Base-by-base conservation (phyloP, 2,888 invertebrate genomes). In the Sericinus montela region DNA sequence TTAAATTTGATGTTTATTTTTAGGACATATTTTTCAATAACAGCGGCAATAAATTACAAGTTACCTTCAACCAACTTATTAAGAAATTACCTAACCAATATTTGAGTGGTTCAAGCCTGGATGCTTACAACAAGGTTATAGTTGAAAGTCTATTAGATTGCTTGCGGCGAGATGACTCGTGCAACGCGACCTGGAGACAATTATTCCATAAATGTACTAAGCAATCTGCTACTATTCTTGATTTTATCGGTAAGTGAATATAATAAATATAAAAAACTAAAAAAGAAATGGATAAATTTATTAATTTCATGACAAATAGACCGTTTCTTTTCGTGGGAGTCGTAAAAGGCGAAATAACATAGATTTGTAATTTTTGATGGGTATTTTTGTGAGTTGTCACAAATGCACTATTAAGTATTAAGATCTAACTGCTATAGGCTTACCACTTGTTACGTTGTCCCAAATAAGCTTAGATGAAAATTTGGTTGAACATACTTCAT, bases 111-210 rank as follows among this genome's bases (percentile, higher is more conserved):
- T 40, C 87, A 73, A 71, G 90, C 70, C 51, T 87, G 45, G 88
- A 88, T 48, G 67, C 76, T 0, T 87, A 81, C 58, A 73, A 85
- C 60, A 78, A 85, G 42, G 92, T 93, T 67, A 78, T 94, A 51
- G 83, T 91, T 39, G 89, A 91, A 42, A 89, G 91, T 56, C 72
- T 94, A 37, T 76, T 91, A 5, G 89, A 90, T 52, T 93, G 94
- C 65, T 78, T 95, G 34, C 72, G 72, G 16, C 80, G 81, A 43
- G 94, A 95, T 57, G 89, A 90, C 53, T 91, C 91, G 0, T 92
- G 92, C 61, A 92, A 93, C 59, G 89, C 89, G 39, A 88, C 90
- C 0, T 95, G 94, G 95, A 89, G 90, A 61, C 92, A 93, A 60
- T 73, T 92, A 42, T 94, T 94, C 75, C 78, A 90, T 25, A 93